Base-by-base conservation (phyloP, 2,797 vertebrate genomes). In the Carduelis carduelis region DNA sequence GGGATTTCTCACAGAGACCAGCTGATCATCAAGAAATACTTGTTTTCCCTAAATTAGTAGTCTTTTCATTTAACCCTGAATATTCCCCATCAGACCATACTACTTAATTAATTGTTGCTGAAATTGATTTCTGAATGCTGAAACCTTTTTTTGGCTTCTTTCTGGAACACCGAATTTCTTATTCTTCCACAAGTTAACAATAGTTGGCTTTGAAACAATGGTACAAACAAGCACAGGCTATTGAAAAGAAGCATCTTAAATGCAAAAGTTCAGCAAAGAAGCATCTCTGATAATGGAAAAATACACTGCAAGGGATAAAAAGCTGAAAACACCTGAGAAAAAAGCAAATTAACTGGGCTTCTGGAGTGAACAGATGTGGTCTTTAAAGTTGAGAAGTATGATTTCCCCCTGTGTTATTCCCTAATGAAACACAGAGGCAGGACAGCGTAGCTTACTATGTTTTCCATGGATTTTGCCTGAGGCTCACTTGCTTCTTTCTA, bases 151-250 rank as follows among this genome's bases (percentile, higher is more conserved):
- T 56, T 76, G 18, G 57, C 43, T 85, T 71, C 61, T 52, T n/a
- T 53, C 59, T 74, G 79, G 32, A 78, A 66, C 12, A 72, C 4
- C 20, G 20, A 53, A 41, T 80, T 64, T 85, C 34, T 18, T 76
- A 46, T 64, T 96, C 24, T 90, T 60, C 63, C 44, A 56, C 30
- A 39, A 52, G 17, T 34, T 91, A 85, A 84, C 19, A 90, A 86
- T 37, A 95, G 95, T 20, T 66, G 11, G 22, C 50, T 95, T 94
- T 78, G 92, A 79, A 96, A 93, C 30, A 75, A 77, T 77, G 87
- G 46, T 39, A 86, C 56, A 92, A 91, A 57, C 79, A 91, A 83
- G 35, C 6, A 8, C 27, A 60, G 5, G 2, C 8, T 74, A 72
- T 89, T 93, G 81, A 56, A 89, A 95, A 91, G 20, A 74, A 75